Conservation (phyloP, 2,888 invertebrate genomes). For the Mamestra brassicae region DNA sequence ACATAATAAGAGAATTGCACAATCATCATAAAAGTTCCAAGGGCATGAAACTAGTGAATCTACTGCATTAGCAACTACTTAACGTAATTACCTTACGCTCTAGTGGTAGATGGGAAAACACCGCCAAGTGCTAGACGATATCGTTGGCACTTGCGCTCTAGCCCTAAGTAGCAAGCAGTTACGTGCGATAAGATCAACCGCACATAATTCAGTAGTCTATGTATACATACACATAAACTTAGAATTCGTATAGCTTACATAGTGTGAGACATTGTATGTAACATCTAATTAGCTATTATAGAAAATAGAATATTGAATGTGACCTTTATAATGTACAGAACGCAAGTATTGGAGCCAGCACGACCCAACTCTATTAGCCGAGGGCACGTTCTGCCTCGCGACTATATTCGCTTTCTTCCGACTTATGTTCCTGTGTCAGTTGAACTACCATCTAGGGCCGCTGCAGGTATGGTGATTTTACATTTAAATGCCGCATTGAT, state of each 20-base stretch:
- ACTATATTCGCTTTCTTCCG: slow-evolving; percentile 93
- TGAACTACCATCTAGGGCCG: slow-evolving; percentile 92
- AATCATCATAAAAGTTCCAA: not conserved
- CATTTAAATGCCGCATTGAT: slow-evolving; percentile 66
- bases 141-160: slow-evolving; percentile 21
- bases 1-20: not conserved
- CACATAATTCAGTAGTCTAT: slow-evolving; percentile 18
- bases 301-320: slow-evolving; percentile 22
- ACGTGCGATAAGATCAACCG: slow-evolving; percentile 32
- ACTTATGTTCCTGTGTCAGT: slow-evolving; percentile 92
- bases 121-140: slow-evolving; percentile 7
- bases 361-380: slow-evolving; percentile 92
- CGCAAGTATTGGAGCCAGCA: slow-evolving; percentile 92
- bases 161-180: slow-evolving; percentile 37
- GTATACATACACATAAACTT: not conserved
- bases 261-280: slow-evolving; percentile 19
- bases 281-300: slow-evolving; percentile 20
- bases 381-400: slow-evolving; percentile 92
- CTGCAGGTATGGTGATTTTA: slow-evolving; percentile 82
- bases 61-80: slow-evolving; percentile 8
- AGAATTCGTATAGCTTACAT: not conserved
- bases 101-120: slow-evolving; percentile 8
- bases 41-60: slow-evolving; percentile 10
- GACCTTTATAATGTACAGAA: slow-evolving; percentile 79
- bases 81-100: slow-evolving; percentile 22